These are phyloP conservation scores for Pachyrhynchus sulphureomaculatus DNA, from an alignment of 1,140 invertebrate genomes.

Conservation along the genomic window DNA sequence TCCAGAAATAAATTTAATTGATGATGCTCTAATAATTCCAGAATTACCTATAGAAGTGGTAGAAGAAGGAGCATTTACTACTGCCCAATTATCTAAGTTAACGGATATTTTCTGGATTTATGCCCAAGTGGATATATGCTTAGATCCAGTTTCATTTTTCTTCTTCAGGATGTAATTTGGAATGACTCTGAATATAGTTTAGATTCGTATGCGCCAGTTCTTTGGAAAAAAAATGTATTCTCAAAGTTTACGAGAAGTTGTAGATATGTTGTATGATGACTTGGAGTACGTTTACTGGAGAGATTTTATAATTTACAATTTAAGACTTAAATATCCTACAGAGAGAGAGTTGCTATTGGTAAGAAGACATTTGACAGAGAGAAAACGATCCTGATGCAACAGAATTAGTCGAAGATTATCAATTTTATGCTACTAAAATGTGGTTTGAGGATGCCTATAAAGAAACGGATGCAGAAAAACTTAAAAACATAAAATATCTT, in stretches of 20 bases:
- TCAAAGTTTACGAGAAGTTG: conserved; percentile 52
- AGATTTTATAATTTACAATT: conserved; percentile 61
- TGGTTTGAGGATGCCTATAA: conserved; percentile 59
- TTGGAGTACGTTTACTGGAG: conserved; percentile 59
- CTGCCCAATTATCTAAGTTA: conserved; percentile 55
- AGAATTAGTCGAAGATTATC: conserved; percentile 47
- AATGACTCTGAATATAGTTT: conserved; percentile 52
- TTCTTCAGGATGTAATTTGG: conserved; percentile 59
- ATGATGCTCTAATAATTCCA: conserved; percentile 27
- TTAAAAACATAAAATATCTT: conserved; percentile 52
- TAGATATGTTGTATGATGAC: conserved; percentile 55
- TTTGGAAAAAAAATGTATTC: conserved; percentile 57
- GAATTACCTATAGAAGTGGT: conserved; percentile 38
- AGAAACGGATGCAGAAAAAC: conserved; percentile 35
- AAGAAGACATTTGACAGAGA: conserved; percentile 52
- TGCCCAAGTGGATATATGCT: conserved; percentile 57
- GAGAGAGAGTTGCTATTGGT: conserved; percentile 55
- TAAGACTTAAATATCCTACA: conserved; percentile 56
- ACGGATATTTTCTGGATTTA: conserved; percentile 53
- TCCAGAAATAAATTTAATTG: conserved; percentile 26
- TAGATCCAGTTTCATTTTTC: conserved; percentile 56
- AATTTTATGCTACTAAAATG: conserved; percentile 46
- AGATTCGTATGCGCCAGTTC: conserved; percentile 49
- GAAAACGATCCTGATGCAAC: conserved; percentile 51
- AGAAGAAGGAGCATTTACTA: conserved; percentile 53